Conservation (phyloP, 2,888 invertebrate species). For the Platypus cylindrus region DNA sequence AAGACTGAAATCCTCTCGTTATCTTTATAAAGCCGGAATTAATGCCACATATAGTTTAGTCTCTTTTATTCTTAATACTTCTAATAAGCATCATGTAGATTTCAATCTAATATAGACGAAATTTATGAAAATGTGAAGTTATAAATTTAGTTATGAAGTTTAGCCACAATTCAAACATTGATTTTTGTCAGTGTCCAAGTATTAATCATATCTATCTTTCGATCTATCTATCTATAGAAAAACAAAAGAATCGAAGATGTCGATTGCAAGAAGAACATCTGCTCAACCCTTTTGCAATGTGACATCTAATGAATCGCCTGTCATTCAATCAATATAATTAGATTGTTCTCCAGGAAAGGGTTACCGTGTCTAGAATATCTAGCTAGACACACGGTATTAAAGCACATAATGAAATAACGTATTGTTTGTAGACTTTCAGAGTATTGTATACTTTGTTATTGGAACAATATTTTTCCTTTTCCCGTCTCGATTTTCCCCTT, state of each 20-base stretch:
- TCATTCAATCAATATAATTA: constrained; percentile 40
- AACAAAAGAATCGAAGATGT: too few species aligned
- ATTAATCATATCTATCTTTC: too few species aligned
- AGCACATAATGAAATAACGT: constrained; percentile 32
- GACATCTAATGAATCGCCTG: constrained; percentile 38
- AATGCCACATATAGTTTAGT: too few species aligned
- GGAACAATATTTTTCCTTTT: constrained; percentile 16
- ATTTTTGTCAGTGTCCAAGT: too few species aligned
- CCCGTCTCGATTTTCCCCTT: too few species aligned
- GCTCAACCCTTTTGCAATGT: constrained; percentile 24
- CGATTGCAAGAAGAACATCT: constrained; percentile 22
- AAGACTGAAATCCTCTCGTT: constrained; percentile 26
- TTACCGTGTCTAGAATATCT: constrained; percentile 35
- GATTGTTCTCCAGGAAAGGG: constrained; percentile 35
- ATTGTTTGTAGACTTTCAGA: constrained; percentile 26
- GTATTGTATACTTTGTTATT: constrained; percentile 20
- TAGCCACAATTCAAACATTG: too few species aligned
- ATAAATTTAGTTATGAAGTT: too few species aligned
- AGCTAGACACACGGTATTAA: constrained; percentile 27
- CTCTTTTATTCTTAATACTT: too few species aligned
- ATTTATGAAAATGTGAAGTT: too few species aligned
- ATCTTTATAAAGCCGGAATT: constrained; percentile 4
- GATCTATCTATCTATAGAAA: too few species aligned
- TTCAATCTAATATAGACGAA: too few species aligned
- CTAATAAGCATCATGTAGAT: too few species aligned